Conservation (phyloP, 2,113 vertebrate species). For the Colius striatus region DNA sequence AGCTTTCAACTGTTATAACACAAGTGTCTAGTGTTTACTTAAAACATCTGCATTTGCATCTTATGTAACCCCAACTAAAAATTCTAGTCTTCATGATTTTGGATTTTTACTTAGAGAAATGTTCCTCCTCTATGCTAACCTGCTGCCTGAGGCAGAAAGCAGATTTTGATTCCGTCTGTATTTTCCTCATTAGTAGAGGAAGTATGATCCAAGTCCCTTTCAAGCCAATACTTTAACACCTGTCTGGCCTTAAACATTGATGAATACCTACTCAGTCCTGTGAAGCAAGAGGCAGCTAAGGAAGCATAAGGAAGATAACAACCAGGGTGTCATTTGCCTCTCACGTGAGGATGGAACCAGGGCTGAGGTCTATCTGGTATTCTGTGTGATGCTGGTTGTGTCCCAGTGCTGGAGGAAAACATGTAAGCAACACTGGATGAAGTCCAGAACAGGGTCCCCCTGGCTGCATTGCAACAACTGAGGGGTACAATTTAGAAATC, state of each 20-base stretch:
- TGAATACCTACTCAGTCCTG: not conserved
- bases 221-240: not conserved
- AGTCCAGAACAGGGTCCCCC: not conserved
- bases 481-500: not conserved
- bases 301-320: not conserved
- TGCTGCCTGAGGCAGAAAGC: not conserved
- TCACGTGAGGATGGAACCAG: not conserved
- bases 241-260: not conserved
- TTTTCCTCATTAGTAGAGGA: conserved; percentile 17
- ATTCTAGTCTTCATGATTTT: not conserved
- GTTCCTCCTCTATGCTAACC: not conserved
- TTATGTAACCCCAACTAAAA: conserved; percentile 2
- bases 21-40: not conserved
- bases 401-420: not conserved
- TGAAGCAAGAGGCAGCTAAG: not conserved
- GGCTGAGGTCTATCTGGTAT: not conserved
- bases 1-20: not conserved
- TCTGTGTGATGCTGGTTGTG: not conserved
- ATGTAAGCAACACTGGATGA: not conserved
- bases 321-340: not conserved
- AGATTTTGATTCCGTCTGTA: not conserved
- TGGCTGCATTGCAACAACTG: not conserved
- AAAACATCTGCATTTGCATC: conserved; percentile 11
- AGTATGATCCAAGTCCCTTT: not conserved
- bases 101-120: not conserved